These are phyloP conservation scores for Tichodroma muraria DNA, from an alignment of 2,113 vertebrate genomes.

Conservation along the genomic window DNA sequence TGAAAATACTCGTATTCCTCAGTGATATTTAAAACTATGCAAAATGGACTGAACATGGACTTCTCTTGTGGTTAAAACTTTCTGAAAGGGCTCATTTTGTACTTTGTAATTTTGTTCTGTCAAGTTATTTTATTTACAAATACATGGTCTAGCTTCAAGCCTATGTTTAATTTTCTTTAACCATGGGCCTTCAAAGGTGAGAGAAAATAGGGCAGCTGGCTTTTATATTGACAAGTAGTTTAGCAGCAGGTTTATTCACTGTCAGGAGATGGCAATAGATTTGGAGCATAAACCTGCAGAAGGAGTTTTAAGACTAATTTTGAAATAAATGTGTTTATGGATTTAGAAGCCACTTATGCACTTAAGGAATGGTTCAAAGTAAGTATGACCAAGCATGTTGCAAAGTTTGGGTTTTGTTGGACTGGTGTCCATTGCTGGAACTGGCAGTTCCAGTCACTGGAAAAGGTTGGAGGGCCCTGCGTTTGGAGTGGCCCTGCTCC, in stretches of 20 bases:
- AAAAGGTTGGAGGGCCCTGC: background rate
- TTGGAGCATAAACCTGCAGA: background rate
- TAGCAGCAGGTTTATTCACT: background rate
- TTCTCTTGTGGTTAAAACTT: constrained; percentile 17
- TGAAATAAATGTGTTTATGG: background rate
- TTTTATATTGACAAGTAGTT: background rate
- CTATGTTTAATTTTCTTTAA: constrained; percentile 11
- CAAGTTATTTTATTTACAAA: constrained; percentile 49
- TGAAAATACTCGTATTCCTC: background rate
- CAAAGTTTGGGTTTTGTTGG: background rate
- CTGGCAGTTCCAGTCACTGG: background rate
- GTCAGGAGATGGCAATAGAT: background rate
- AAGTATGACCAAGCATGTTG: fast-evolving
- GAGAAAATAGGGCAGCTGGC: background rate
- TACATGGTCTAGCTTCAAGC: constrained; percentile 35
- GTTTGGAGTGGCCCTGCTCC: background rate
- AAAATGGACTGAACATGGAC: background rate
- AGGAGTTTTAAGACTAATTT: background rate
- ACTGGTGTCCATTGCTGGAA: background rate
- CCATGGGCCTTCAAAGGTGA: background rate
- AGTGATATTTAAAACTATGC: background rate
- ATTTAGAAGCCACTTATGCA: background rate
- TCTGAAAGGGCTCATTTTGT: constrained; percentile 28
- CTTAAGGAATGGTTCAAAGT: background rate
- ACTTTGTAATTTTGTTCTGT: constrained; percentile 43